phyloP scores from a whole-genome alignment of 2,888 invertebrate species.

The Caenorhabditis imperialis region DNA sequence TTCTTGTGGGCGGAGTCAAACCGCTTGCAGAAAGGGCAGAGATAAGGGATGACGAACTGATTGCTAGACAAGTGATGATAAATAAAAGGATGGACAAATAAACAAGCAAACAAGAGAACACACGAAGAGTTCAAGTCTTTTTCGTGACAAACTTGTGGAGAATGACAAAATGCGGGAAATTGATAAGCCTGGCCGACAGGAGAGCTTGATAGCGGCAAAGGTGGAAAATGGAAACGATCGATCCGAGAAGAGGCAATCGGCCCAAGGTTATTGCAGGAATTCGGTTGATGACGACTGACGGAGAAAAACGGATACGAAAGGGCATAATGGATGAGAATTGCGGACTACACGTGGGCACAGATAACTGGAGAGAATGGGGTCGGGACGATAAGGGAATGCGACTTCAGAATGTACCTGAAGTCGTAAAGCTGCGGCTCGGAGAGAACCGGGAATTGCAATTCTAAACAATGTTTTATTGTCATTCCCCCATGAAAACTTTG shows the following conservation, averaged over 20 bases:
- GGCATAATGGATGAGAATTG: slow-evolving; percentile 23
- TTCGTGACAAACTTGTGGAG: slow-evolving; percentile 22
- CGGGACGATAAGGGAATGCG: too few species aligned
- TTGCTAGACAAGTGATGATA: too few species aligned
- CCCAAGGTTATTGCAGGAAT: slow-evolving; percentile 39
- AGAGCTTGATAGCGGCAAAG: slow-evolving; percentile 27
- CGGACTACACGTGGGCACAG: slow-evolving; percentile 34
- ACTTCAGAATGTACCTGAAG: too few species aligned
- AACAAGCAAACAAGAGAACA: slow-evolving; percentile 28
- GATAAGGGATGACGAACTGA: background rate
- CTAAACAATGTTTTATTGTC: too few species aligned
- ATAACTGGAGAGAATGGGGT: slow-evolving; percentile 19
- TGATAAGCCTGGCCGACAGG: slow-evolving; percentile 2
- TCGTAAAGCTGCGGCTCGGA: too few species aligned
- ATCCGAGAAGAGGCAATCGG: slow-evolving; percentile 18
- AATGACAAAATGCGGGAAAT: slow-evolving; percentile 12
- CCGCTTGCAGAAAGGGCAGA: slow-evolving; percentile 19
- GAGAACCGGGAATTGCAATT: too few species aligned
- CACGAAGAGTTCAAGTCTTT: background rate
- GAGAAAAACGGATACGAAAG: slow-evolving; percentile 40
- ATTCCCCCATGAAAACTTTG: background rate
- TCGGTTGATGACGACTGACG: slow-evolving; percentile 21
- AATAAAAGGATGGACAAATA: background rate
- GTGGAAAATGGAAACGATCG: slow-evolving; percentile 9
- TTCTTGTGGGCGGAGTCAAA: slow-evolving; percentile 6